Evolutionary conservation across 2,113 vertebrate genomes (phyloP), one percentile per base, ranked within the genome.

Genomic region (Microcebus ravelobensis): DNA sequence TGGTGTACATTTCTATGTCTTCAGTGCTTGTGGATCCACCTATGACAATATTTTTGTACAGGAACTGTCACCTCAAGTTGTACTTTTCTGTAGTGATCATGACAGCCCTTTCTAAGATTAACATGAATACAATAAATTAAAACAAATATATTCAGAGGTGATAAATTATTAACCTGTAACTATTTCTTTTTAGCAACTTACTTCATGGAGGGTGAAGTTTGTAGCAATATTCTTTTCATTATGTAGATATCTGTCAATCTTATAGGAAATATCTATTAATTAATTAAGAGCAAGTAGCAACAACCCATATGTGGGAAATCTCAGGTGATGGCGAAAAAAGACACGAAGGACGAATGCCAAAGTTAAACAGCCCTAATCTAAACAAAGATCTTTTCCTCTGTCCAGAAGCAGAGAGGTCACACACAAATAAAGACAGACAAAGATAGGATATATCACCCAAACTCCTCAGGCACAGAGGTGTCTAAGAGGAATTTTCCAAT

Each of bases 341-440:
- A 52, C 42, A 59, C 25, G 18, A 65, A 36, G 13, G 70, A 59
- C 36, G 0, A 1, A 96, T 61, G n/a, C 68, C 50, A 73, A 91
- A 82, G 85, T 70, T 68, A 96, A 96, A 95, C 68, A 39, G 81
- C 82, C 92, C 45, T 36, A 55, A 34, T 52, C 36, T 97, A 87
- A 87, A 94, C 77, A 95, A 93, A 85, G 20, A 87, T 23, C 77
- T 96, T 97, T 90, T 95, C 93, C 92, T 94, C 57, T 96, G 90
- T 97, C 95, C 89, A 86, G 90, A 96, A 96, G 93, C 94, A 96
- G 0, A 0, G 84, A 91, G 82, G 77, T 87, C 93, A 57, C 73
- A 87, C n/a, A 94, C 59, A 96, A 96, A 96, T 83, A 98, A 97
- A 97, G 65, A 97, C 20, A 94, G 48, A 89, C 93, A 82, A 70